phyloP scores from a whole-genome alignment of 2,113 vertebrate genomes.

The Larimichthys crocea region DNA sequence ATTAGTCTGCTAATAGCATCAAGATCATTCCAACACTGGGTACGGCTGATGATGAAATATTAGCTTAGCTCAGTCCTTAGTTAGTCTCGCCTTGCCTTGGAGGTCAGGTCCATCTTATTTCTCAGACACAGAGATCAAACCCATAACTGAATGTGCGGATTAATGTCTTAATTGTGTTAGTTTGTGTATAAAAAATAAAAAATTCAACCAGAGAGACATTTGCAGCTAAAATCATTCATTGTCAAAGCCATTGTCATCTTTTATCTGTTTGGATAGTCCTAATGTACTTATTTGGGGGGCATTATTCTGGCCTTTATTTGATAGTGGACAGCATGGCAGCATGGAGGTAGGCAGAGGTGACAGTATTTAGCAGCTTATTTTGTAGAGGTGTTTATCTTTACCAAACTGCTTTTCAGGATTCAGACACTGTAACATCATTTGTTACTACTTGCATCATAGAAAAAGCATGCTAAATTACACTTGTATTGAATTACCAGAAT shows the following conservation, averaged over 20 bases:
- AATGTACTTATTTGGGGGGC: background rate
- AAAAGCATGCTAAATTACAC: background rate
- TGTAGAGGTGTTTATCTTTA: background rate
- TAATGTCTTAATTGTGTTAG: conserved; percentile 34
- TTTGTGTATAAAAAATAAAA: conserved; percentile 5
- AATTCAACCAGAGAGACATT: too few species aligned
- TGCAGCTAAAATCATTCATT: background rate
- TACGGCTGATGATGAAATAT: conserved; percentile 79
- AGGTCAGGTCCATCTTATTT: conserved; percentile 70
- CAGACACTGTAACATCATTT: too few species aligned
- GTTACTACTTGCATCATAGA: background rate
- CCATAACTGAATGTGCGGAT: conserved; percentile 43
- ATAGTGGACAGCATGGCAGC: background rate
- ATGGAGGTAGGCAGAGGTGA: background rate
- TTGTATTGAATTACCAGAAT: background rate
- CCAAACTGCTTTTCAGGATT: background rate
- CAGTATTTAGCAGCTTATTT: background rate
- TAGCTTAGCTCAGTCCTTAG: conserved; percentile 73
- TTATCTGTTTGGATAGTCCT: background rate
- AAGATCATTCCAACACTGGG: conserved; percentile 69
- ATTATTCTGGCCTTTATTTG: background rate
- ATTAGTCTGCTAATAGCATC: conserved; percentile 78
- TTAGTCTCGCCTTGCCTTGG: conserved; percentile 69
- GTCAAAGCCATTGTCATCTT: background rate
- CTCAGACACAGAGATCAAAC: conserved; percentile 46